Evolutionary conservation across 2,797 vertebrate genomes (phyloP), one percentile per base, ranked within the genome.

Genomic region (Microctenopoma stevenorrisi): DNA sequence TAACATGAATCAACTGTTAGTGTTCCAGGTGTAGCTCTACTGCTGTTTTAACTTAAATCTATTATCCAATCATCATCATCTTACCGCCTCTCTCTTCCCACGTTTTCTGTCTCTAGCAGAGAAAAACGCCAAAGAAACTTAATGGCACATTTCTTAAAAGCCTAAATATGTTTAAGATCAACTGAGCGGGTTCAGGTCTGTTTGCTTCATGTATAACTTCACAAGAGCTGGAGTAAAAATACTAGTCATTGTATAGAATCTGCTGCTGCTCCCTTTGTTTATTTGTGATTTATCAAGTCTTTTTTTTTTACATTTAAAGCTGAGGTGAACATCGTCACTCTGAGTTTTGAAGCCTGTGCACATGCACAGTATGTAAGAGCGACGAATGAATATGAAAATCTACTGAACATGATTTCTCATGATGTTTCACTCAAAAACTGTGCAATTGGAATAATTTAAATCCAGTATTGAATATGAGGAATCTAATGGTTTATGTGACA

Each of bases 21-120:
- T 44, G 11, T 48, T 37, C 13, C 10, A 8, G n/a, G 25, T 37
- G 3, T 14, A 44, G 30, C 7, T 1, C 3, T 13, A 7, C 16
- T 18, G 15, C 3, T 15, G 14, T 37, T 40, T 63, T 2, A 5
- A 53, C 16, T 50, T n/a, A 1, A 44, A 65, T 18, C 57, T 54
- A 11, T 8, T 38, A 48, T 62, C 63, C 33, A 60, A 33, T 61
- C 44, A 38, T n/a, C 50, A 43, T 68, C 64, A 49, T 12, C 28
- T 13, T 15, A 6, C 0, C 48, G 28, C 30, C 15, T 65, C 35
- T 3, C 18, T 16, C 33, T 11, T 10, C 46, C 1, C 61, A 52
- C 40, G 53, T 43, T 74, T 57, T 38, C 50, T 61, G 25, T 55
- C 22, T 49, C 26, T 28, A 56, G 26, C 13, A 15, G 2, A 1